Percentiles rank a stretch among this genome's conserved stretches.
Conservation (phyloP, 2,888 invertebrate species). For the Antheraea assamensis region DNA sequence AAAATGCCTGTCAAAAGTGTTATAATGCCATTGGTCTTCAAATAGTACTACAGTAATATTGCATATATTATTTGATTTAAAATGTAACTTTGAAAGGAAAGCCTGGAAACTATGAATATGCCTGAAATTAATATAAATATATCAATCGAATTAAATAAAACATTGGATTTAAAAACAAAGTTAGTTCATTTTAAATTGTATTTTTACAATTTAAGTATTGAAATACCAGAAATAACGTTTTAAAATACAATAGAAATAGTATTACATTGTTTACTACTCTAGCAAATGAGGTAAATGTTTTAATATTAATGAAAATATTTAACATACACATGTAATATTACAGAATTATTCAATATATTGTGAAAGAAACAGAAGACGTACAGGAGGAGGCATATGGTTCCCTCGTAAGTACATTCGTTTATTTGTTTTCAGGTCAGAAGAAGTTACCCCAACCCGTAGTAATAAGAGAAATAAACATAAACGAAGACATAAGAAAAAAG, state of each 20-base stretch:
- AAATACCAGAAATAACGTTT: neutral
- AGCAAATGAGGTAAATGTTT: neutral
- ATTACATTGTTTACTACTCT: neutral
- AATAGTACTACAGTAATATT: neutral
- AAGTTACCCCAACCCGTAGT: neutral
- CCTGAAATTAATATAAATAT: neutral
- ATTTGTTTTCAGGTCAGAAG: slow-evolving; percentile 38
- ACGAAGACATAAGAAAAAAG: neutral
- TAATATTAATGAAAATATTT: neutral
- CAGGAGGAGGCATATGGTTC: slow-evolving; percentile 27
- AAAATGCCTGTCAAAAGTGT: neutral
- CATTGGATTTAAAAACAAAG: neutral
- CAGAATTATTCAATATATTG: slow-evolving; percentile 56
- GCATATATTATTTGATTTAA: neutral
- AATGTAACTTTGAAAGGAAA: too few relatives aligned
- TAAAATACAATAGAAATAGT: neutral
- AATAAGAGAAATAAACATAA: slow-evolving; percentile 37
- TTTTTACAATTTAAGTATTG: neutral
- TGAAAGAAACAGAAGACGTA: slow-evolving; percentile 40
- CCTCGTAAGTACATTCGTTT: slow-evolving; percentile 53
- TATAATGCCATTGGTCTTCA: neutral
- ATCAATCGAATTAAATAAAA: neutral
- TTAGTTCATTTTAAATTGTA: neutral
- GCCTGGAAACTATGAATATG: neutral
- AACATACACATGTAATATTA: slow-evolving; percentile 34